phyloP scores from a whole-genome alignment of 2,888 invertebrate genomes.

The Rhingia rostrata region DNA sequence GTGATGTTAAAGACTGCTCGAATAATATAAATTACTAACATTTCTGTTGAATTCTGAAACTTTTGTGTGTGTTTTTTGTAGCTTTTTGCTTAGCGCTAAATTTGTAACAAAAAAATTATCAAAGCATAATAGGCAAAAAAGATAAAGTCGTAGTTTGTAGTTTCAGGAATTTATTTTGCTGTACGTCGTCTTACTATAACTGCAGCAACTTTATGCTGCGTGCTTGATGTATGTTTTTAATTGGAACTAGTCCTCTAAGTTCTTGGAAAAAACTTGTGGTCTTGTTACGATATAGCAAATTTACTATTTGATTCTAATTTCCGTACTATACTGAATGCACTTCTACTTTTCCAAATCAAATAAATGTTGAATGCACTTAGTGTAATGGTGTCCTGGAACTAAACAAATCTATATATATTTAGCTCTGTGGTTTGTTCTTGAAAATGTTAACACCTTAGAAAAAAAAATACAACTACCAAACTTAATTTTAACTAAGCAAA shows the following conservation, averaged over 20 bases:
- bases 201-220: neutral
- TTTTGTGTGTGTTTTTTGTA: conserved; percentile 30
- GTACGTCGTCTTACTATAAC: neutral
- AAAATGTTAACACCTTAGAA: conserved; percentile 22
- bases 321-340: conserved; percentile 48
- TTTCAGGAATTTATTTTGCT: neutral
- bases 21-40: conserved; percentile 12
- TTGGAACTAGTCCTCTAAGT: neutral
- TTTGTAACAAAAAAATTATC: neutral
- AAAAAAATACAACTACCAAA: neutral
- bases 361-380: conserved; percentile 56
- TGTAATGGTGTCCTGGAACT: conserved; percentile 58
- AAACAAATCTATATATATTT: conserved; percentile 19
- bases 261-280: neutral
- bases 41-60: conserved; percentile 65
- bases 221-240: neutral
- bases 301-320: conserved; percentile 71
- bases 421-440: conserved; percentile 52
- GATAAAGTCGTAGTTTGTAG: conserved; percentile 29
- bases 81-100: conserved; percentile 40
- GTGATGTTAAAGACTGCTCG: neutral
- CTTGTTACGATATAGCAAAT: conserved; percentile 35
- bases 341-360: conserved; percentile 33
- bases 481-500: conserved; percentile 1
- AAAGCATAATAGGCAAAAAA: neutral